Conservation (phyloP, 2,888 invertebrate species). For the Clivina fossor region DNA sequence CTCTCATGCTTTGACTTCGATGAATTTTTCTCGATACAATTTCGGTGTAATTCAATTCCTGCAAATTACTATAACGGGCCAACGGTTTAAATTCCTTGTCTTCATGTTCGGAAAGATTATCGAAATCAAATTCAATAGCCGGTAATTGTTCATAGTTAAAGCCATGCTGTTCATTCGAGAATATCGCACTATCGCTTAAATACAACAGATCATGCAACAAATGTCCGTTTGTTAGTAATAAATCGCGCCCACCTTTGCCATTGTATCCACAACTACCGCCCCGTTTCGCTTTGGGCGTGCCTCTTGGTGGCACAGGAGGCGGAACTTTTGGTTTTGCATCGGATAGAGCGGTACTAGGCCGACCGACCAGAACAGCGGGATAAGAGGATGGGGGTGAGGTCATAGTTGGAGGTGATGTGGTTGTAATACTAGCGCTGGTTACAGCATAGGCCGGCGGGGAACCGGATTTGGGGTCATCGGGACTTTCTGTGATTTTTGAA, state of each 20-base stretch:
- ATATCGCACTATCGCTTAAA: constrained; percentile 26
- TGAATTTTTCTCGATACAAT: background rate
- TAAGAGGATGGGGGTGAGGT: constrained; percentile 62
- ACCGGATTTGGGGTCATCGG: constrained; percentile 59
- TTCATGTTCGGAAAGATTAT: too few species aligned
- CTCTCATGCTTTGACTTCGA: too few species aligned
- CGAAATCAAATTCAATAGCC: too few species aligned
- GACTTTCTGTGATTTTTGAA: constrained; percentile 53
- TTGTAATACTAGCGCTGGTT: constrained; percentile 47
- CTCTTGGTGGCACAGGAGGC: constrained; percentile 86
- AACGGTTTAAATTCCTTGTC: background rate
- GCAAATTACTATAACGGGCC: constrained; percentile 5
- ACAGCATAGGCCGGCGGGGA: constrained; percentile 42
- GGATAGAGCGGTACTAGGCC: constrained; percentile 55
- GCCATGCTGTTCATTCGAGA: constrained; percentile 22
- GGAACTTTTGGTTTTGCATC: constrained; percentile 73
- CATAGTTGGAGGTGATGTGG: constrained; percentile 54
- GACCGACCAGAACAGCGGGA: constrained; percentile 74
- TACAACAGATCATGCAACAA: constrained; percentile 32
- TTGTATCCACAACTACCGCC: constrained; percentile 51
- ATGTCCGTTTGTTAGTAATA: constrained; percentile 26
- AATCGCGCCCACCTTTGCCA: constrained; percentile 49
- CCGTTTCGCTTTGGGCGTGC: constrained; percentile 69
- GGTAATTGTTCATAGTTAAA: constrained; percentile 1
- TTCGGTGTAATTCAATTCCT: background rate